Evolutionary conservation across 53 echinoderm and acorn worm species (phyloP), one percentile per base, ranked within the genome.

Genomic region (Actinopyga echinites): DNA sequence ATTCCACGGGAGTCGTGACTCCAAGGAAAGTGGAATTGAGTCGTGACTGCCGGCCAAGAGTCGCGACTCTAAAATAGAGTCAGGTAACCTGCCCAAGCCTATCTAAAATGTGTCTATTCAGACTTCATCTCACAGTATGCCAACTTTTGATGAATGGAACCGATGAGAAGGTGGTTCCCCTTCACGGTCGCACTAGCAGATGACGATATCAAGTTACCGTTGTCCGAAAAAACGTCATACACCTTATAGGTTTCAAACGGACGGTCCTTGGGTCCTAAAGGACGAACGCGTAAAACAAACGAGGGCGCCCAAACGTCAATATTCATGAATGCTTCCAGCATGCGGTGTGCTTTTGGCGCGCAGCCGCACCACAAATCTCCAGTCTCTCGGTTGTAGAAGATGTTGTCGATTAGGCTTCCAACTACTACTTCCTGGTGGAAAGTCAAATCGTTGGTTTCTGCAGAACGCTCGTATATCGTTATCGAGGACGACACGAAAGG

Each of bases 361-460:
- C 80, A 59, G 10, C 80, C 80, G 20, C 60, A 35, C 80, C 80
- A 80, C n/a, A 80, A 11, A 37, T 80, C 80, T 23, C 80, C 80
- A 13, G 60, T 80, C 21, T 57, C 61, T 31, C 61, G 80, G 38
- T 62, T 38, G 34, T 59, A 59, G 42, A 80, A 80, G n/a, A 80
- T 80, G 20, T 80, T 80, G 22, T 80, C 80, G 17, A 60, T 36
- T 5, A 80, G 21, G 6, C 24, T 33, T 20, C 80, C 80, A 40
- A 80, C 23, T 19, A 2, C 6, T 36, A 80, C 34, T 5, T 59
- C 40, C 29, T 62, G 60, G n/a, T 61, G 60, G 59, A 80, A 80
- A 22, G 24, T 24, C 61, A 80, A 34, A 11, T 35, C 60, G 29
- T 80, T 80, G 12, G 77, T 77, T 33, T 54, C 77, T 12, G 31